Percentiles rank a stretch among this genome's conserved stretches.
Evolutionary conservation across 2,888 invertebrate species (phyloP).

Genomic region (Gonocerus acuteangulatus): DNA sequence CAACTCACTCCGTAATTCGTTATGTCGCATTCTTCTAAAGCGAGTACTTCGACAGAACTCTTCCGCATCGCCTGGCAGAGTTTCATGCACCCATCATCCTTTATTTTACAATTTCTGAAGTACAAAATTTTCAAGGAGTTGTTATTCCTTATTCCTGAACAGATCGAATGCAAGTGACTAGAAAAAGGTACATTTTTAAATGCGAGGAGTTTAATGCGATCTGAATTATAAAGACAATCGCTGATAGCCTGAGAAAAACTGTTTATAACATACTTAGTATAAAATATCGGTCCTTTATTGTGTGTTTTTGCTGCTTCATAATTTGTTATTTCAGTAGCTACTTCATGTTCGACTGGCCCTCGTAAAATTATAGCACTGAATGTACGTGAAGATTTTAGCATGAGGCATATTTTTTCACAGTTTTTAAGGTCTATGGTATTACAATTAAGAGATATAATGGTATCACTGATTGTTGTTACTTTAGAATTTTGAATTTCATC

Average conservation of each 20-base stretch:
- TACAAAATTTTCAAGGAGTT: constrained; percentile 10
- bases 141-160: constrained; percentile 7
- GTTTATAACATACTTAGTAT: constrained; percentile 1
- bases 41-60: constrained; percentile 7
- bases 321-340: neutral
- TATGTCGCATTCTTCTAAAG: constrained; percentile 9
- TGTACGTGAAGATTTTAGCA: neutral
- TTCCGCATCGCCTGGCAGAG: constrained; percentile 15
- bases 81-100: constrained; percentile 14
- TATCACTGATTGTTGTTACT: neutral
- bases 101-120: constrained; percentile 12
- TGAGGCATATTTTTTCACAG: constrained; percentile 3
- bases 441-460: constrained; percentile 3
- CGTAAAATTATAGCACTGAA: constrained; percentile 2
- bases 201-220: constrained; percentile 12
- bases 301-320: neutral
- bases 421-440: neutral
- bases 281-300: constrained; percentile 1
- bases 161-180: neutral
- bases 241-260: constrained; percentile 1
- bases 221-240: constrained; percentile 16
- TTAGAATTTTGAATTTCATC: neutral
- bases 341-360: neutral
- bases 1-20: neutral
- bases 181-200: constrained; percentile 6